Evolutionary conservation across 2,888 invertebrate species (phyloP).

Genomic region (Xanthorhoe spadicearia): DNA sequence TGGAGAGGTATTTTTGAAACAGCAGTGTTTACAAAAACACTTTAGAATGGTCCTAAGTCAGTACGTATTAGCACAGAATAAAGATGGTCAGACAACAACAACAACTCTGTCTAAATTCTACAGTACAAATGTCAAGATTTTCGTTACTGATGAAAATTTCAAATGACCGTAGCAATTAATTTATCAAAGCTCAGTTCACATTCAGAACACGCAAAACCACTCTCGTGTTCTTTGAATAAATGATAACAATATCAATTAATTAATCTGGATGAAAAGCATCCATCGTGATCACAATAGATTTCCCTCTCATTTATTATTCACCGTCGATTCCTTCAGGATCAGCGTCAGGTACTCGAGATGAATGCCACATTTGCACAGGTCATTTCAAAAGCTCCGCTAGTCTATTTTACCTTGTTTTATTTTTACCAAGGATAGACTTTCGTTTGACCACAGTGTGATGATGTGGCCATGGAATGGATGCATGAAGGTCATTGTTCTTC

Average conservation of each 20-base stretch:
- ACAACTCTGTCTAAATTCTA: neutral
- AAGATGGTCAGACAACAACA: too few species aligned
- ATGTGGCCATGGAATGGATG: too few species aligned
- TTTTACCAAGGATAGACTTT: too few species aligned
- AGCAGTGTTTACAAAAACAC: too few species aligned
- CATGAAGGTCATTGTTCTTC: too few species aligned
- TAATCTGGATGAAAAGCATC: constrained; percentile 39
- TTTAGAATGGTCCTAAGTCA: too few species aligned
- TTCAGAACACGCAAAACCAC: constrained; percentile 38
- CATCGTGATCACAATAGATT: constrained; percentile 39
- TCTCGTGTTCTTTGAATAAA: constrained; percentile 39
- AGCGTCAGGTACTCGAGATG: constrained; percentile 53
- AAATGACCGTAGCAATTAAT: neutral
- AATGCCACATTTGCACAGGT: constrained; percentile 33
- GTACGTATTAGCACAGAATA: too few species aligned
- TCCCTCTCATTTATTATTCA: constrained; percentile 70
- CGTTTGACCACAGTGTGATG: too few species aligned
- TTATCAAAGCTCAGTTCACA: constrained; percentile 19
- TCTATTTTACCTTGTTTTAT: neutral
- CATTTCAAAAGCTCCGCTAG: constrained; percentile 36
- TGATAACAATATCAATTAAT: constrained; percentile 45
- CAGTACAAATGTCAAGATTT: too few species aligned
- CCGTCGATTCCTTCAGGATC: constrained; percentile 64
- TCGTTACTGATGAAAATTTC: neutral
- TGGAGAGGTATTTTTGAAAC: too few species aligned